phyloP scores from a whole-genome alignment of 2,113 vertebrate species.

The Myrmecophaga tridactyla region DNA sequence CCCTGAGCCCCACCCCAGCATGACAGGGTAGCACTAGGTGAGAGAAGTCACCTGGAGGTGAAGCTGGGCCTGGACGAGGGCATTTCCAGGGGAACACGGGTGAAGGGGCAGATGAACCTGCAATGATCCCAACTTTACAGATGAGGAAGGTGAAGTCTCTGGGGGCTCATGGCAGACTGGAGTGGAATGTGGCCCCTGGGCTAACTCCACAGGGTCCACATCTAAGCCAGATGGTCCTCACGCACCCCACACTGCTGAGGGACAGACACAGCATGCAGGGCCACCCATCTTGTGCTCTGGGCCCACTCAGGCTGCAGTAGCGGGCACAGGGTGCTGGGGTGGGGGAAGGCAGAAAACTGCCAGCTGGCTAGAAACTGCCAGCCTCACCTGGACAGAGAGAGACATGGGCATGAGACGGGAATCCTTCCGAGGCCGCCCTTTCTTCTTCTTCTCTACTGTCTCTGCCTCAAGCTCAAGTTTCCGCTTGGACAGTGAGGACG shows the following conservation, averaged over 20 bases:
- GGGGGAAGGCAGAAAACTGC: not conserved
- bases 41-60: not conserved
- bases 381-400: slow-evolving; percentile 89
- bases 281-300: not conserved
- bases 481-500: slow-evolving; percentile 88
- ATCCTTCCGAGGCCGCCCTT: slow-evolving; percentile 96
- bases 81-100: not conserved
- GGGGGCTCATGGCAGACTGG: not conserved
- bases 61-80: not conserved
- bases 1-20: not conserved
- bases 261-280: not conserved
- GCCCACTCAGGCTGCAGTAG: not conserved
- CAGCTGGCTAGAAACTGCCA: not conserved
- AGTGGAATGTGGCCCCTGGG: too few species aligned
- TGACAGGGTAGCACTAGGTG: not conserved
- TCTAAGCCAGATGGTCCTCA: not conserved
- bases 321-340: not conserved
- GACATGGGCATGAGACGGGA: slow-evolving; percentile 87
- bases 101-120: not conserved
- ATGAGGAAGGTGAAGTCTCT: not conserved
- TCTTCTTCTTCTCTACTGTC: slow-evolving; percentile 96
- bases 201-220: too few species aligned
- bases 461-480: slow-evolving; percentile 92
- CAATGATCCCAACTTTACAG: not conserved
- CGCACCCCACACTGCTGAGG: not conserved